Evolutionary conservation across 2,888 invertebrate genomes (phyloP).

Genomic region (Megaustenia siamemsis): DNA sequence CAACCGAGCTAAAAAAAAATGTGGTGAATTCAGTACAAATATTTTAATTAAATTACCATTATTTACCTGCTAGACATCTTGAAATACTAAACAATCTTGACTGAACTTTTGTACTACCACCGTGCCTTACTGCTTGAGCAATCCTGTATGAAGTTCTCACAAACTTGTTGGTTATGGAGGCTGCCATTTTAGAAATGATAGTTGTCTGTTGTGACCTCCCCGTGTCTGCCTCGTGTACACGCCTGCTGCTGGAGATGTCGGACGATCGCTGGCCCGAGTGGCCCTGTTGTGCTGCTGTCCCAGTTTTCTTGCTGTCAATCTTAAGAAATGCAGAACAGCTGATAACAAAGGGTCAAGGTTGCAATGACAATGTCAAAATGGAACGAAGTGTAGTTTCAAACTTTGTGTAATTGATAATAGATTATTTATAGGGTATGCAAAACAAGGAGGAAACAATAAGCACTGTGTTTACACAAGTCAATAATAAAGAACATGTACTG

Average conservation of each 20-base stretch:
- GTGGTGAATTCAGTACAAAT: too few species aligned
- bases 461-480: too few species aligned
- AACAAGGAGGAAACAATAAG: too few species aligned
- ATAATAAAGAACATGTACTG: too few species aligned
- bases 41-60: not conserved
- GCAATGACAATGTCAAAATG: too few species aligned
- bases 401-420: too few species aligned
- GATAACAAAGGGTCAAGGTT: not conserved
- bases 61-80: constrained; percentile 31
- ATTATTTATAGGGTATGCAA: too few species aligned
- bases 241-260: not conserved
- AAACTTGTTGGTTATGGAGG: constrained; percentile 16
- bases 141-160: not conserved
- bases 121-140: not conserved
- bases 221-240: not conserved
- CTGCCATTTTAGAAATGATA: constrained; percentile 23
- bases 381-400: too few species aligned
- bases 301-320: not conserved
- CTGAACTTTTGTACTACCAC: not conserved
- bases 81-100: constrained; percentile 20
- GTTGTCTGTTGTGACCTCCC: not conserved
- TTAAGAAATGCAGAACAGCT: not conserved
- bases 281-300: not conserved
- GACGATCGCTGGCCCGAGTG: not conserved
- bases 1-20: too few species aligned